phyloP scores from a whole-genome alignment of 1,140 invertebrate genomes.

The Chironomus striatipennis region DNA sequence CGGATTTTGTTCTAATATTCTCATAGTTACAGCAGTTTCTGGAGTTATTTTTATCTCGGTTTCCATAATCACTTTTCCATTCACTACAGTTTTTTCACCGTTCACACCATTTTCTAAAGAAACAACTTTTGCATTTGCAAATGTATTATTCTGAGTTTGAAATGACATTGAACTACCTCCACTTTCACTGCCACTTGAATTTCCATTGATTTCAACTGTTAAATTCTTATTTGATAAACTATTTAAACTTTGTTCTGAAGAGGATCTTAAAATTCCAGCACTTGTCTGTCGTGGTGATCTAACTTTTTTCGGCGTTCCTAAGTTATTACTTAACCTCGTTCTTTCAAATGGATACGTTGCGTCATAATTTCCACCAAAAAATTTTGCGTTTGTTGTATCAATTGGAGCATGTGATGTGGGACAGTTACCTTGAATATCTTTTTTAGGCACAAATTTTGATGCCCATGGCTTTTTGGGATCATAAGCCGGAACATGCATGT shows the following conservation, averaged over 20 bases:
- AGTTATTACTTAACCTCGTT: background rate
- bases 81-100: conserved; percentile 25
- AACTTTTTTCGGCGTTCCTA: background rate
- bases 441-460: conserved; percentile 2
- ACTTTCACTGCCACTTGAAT: conserved; percentile 11
- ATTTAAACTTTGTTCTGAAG: background rate
- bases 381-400: background rate
- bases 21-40: conserved; percentile 69
- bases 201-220: background rate
- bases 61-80: conserved; percentile 61
- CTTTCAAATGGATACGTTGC: background rate
- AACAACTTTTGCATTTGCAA: background rate
- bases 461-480: conserved; percentile 16
- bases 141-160: conserved; percentile 13
- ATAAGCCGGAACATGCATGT: background rate
- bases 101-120: background rate
- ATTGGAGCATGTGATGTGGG: background rate
- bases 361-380: conserved; percentile 14
- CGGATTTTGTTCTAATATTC: conserved; percentile 60
- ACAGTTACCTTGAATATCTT: background rate
- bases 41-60: conserved; percentile 71
- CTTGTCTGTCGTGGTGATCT: conserved; percentile 5
- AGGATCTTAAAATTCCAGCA: background rate
- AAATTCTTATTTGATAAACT: background rate
- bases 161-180: conserved; percentile 13